Conservation (phyloP, 2,888 invertebrate species). For the Meiosimyza decipiens region DNA sequence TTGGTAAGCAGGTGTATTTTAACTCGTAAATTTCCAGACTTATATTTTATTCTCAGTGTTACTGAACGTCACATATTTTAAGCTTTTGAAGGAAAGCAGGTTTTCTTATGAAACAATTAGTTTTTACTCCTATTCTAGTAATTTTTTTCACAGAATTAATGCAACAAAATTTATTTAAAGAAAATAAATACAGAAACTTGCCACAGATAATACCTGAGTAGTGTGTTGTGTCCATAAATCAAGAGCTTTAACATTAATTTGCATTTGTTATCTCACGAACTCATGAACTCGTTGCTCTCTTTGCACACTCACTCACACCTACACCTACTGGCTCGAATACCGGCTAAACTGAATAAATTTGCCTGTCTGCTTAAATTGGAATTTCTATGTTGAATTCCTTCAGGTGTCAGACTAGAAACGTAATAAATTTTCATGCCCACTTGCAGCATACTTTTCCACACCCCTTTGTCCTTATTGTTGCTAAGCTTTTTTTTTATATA, state of each 20-base stretch:
- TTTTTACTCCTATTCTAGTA: no score
- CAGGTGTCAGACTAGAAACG: constrained; percentile 20
- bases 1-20: no score
- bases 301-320: background rate
- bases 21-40: no score
- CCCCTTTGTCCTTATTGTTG: background rate
- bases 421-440: constrained; percentile 13
- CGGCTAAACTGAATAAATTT: constrained; percentile 12
- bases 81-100: no score
- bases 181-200: no score
- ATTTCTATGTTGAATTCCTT: background rate
- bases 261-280: constrained; percentile 9
- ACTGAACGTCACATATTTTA: no score
- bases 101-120: no score
- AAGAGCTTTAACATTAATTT: constrained; percentile 16
- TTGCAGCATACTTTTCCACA: background rate
- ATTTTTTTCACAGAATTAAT: no score
- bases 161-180: no score
- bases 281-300: background rate
- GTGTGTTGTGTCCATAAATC: constrained; percentile 1
- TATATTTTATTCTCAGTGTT: no score
- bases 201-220: no score
- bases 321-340: no score
- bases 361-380: constrained; percentile 13
- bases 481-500: background rate